Evolutionary conservation across 2,113 vertebrate species (phyloP), one percentile per base, ranked within the genome.

Genomic region (Chlorodrepanis virens): DNA sequence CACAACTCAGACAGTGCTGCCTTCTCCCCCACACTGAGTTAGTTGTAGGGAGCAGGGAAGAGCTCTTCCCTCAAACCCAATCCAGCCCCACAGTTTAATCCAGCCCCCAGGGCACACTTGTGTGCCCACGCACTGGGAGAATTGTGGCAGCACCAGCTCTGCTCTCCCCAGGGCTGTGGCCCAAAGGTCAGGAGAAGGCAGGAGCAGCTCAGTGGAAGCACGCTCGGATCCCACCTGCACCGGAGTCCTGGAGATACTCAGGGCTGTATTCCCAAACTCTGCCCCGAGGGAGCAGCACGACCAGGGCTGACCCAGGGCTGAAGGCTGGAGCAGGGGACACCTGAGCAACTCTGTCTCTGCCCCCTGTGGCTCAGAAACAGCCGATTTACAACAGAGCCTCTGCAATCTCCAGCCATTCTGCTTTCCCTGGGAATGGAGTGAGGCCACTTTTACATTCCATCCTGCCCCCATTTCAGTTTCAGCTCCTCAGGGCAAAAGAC

Each of bases 121-220:
- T 0, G 1, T 2, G 15, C 19, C 27, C 24, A 10, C 8, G 6
- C 16, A 35, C 37, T 12, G 29, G 13, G 24, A 19, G 40, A 50
- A 21, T 1, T 27, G 24, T 7, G 57, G 29, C 16, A 56, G 9
- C 8, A 60, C 3, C 27, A 44, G 5, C 20, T 45, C 44, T 2
- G 11, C 29, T 60, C 29, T 61, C 29, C 9, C 29, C 40, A 27
- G 33, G 56, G 37, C 64, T 71, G 49, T 15, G 31, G 37, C 40
- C 29, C 52, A 57, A 52, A 57, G 31, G n/a, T 25, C 56, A 50
- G 54, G 70, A 77, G 50, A 44, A 0, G 0, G 18, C 45, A 90
- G 65, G 20, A 77, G 35, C 54, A 29, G 54, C 39, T 77, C 68
- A 5, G 59, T 15, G n/a, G 75, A 61, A 74, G 65, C 13, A 53